Percentiles rank a stretch among this genome's conserved stretches.
Evolutionary conservation across 1,140 invertebrate genomes (phyloP).

Genomic region (Ruditapes philippinarum): DNA sequence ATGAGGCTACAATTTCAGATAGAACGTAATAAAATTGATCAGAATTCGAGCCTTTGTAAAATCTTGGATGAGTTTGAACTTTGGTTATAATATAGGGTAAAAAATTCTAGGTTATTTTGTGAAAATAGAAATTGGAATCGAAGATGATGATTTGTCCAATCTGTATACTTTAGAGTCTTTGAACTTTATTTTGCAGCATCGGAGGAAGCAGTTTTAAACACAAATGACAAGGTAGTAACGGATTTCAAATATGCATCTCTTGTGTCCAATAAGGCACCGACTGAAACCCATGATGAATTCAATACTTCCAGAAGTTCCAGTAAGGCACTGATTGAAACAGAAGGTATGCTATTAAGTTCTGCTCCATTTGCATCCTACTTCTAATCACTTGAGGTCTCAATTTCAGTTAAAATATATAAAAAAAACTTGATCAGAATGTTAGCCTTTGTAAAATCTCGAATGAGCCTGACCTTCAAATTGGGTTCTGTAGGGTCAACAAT

Average conservation of each 20-base stretch:
- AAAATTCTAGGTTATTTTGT: constrained; percentile 36
- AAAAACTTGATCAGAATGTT: constrained; percentile 30
- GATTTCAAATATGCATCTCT: constrained; percentile 40
- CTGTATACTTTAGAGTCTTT: constrained; percentile 42
- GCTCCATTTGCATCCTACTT: constrained; percentile 38
- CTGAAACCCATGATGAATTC: constrained; percentile 39
- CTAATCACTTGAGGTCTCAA: constrained; percentile 42
- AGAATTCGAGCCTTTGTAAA: constrained; percentile 41
- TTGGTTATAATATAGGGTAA: constrained; percentile 33
- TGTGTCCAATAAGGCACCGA: constrained; percentile 36
- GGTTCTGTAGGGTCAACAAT: constrained; percentile 39
- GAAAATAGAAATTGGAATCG: constrained; percentile 39
- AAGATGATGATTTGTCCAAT: constrained; percentile 24
- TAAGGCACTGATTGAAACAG: no score
- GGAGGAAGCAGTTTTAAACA: constrained; percentile 37
- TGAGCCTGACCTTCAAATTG: constrained; percentile 41
- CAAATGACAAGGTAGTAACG: constrained; percentile 38
- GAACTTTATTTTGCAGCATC: constrained; percentile 1
- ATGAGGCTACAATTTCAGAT: constrained; percentile 22
- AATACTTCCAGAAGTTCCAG: no score
- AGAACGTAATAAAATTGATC: constrained; percentile 44
- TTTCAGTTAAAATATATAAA: constrained; percentile 40
- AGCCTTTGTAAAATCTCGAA: constrained; percentile 37
- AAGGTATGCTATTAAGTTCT: constrained; percentile 26
- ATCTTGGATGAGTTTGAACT: constrained; percentile 43